These are phyloP conservation scores for Enteromius unitaeniatus DNA, from an alignment of 2,797 vertebrate genomes.

Conservation along the genomic window DNA sequence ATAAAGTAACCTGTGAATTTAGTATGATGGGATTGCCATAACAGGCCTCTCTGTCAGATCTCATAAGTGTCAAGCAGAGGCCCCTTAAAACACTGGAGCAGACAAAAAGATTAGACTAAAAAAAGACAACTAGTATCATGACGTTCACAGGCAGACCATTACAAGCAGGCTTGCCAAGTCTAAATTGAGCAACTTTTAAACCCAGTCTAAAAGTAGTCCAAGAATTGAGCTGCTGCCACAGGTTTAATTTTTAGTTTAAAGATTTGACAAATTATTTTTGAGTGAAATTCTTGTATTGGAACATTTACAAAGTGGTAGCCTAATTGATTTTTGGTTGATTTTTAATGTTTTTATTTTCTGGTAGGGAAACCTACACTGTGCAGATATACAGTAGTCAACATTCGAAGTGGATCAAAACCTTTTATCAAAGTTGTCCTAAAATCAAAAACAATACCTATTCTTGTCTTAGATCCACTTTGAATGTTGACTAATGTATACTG, in stretches of 20 bases:
- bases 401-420: too few species aligned
- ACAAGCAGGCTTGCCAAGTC: not conserved
- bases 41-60: conserved; percentile 41
- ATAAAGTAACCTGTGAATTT: conserved; percentile 52
- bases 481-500: too few species aligned
- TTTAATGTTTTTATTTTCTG: too few species aligned
- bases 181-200: not conserved
- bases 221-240: not conserved
- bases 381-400: too few species aligned
- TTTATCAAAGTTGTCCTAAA: too few species aligned
- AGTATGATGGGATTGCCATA: conserved; percentile 72
- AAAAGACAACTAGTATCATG: conserved; percentile 38
- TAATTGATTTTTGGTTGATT: too few species aligned
- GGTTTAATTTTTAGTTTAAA: not conserved
- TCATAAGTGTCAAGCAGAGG: conserved; percentile 35
- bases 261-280: not conserved
- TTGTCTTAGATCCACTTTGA: too few species aligned
- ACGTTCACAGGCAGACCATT: conserved; percentile 34
- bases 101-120: conserved; percentile 32
- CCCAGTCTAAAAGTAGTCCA: not conserved
- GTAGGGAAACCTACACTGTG: too few species aligned
- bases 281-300: not conserved
- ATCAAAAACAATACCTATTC: too few species aligned
- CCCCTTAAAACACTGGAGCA: conserved; percentile 44
- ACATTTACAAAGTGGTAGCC: not conserved